Base-by-base conservation (phyloP, 2,888 invertebrate genomes). In the Caenorhabditis drosophilae region DNA sequence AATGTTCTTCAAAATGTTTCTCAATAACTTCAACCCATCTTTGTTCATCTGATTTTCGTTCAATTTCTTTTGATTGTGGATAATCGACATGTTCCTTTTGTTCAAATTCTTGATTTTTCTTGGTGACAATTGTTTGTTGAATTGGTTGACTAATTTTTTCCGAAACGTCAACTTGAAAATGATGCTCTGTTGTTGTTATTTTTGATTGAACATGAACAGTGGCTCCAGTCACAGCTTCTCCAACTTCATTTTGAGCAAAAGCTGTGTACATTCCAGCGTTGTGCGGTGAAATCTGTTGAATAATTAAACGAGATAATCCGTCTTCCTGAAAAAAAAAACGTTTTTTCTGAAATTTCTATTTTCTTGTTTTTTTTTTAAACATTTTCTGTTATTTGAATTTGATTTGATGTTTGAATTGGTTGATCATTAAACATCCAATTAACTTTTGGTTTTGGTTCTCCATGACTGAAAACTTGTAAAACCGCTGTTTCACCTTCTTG, bases 241-340 rank as follows among this genome's bases (percentile, higher is more conserved):
- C 97, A 38, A 93, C 88, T 80, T 92, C 92, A 83, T 97, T 97
- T 0, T 92, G 91, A 31, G 92, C 92, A 15, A 90, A 89, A 26
- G 91, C 90, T 84, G 89, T 90, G 82, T 92, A 92, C 66, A 88
- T 86, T 12, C 92, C 73, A 35, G 69, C 69, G 47, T 75, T 69
- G 0, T 57, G 54, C 0, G 66, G 59, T 11, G 57, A 60, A n/a
- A 75, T 71, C 3, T 60, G 62, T 18, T 73, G 67, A 38, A 79
- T 77, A 16, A 63, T 67, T 31, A 79, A 51, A 15, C 69, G 58
- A 23, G 71, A 75, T 78, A 79, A 81, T 15, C 80, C 80, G 44
- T 42, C 84, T 79, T 67, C 84, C n/a, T n/a, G n/a, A n/a, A n/a
- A n/a, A n/a, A n/a, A n/a, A n/a, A n/a, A n/a, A n/a, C n/a, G n/a